Evolutionary conservation across 2,797 vertebrate species (phyloP).

Genomic region (Centroberyx gerrardi): DNA sequence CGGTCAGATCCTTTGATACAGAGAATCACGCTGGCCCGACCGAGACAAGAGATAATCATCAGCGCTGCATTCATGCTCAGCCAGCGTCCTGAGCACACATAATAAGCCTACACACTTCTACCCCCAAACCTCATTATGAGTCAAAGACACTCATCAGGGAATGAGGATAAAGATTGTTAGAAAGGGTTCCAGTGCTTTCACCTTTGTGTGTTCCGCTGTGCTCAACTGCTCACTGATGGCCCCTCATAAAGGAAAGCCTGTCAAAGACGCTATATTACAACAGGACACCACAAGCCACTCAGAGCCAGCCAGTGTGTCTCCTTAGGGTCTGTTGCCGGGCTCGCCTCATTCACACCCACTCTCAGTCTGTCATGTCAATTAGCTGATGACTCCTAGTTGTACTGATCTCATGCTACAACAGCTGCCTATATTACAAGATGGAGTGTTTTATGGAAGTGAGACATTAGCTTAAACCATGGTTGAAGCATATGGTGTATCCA

Average conservation of each 20-base stretch:
- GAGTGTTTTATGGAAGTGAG: neutral
- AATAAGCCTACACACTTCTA: neutral
- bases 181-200: neutral
- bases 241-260: neutral
- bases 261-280: neutral
- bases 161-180: neutral
- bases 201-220: neutral
- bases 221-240: neutral
- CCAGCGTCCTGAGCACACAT: neutral
- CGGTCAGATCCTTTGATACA: neutral
- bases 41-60: neutral
- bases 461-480: neutral
- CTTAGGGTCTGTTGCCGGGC: neutral
- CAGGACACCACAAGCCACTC: conserved; percentile 28
- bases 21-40: neutral
- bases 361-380: conserved; percentile 52
- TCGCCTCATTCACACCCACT: conserved; percentile 45
- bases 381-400: conserved; percentile 29
- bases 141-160: neutral
- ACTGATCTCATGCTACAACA: conserved; percentile 34
- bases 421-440: conserved; percentile 26
- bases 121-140: neutral
- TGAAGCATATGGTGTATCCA: neutral
- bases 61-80: neutral
- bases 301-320: conserved; percentile 32